phyloP scores from a whole-genome alignment of 30 jellyfish, hydroid and myxozoan genomes.

The Euphysa ruthae region DNA sequence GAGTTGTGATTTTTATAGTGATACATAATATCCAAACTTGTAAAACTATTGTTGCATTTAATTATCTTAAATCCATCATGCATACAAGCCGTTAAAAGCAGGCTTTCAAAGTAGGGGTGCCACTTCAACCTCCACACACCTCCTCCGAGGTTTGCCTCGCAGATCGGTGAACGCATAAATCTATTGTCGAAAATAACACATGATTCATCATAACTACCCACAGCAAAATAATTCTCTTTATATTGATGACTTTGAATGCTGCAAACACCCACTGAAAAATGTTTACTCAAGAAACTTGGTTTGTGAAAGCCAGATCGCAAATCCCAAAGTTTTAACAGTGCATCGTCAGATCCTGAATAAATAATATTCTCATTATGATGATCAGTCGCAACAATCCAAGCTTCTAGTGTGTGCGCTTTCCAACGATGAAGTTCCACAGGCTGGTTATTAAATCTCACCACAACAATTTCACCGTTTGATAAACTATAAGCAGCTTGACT shows the following conservation, averaged over 20 bases:
- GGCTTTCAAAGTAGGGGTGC: conserved; percentile 44
- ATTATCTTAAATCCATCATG: conserved; percentile 71
- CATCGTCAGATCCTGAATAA: conserved; percentile 82
- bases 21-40: neutral
- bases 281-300: conserved; percentile 37
- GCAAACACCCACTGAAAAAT: conserved; percentile 78
- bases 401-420: conserved; percentile 78
- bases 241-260: conserved; percentile 49
- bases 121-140: conserved; percentile 96
- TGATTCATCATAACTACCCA: conserved; percentile 82
- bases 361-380: conserved; percentile 1
- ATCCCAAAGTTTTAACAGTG: conserved; percentile 67
- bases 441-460: conserved; percentile 3
- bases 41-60: neutral
- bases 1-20: conserved; percentile 54
- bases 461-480: conserved; percentile 48
- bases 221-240: conserved; percentile 20
- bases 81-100: conserved; percentile 79
- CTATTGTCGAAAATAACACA: conserved; percentile 67
- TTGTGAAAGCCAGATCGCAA: conserved; percentile 16
- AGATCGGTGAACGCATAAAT: conserved; percentile 36
- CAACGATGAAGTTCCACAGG: conserved; percentile 14
- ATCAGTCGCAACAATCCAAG: conserved; percentile 84
- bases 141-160: conserved; percentile 55
- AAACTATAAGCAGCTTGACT: conserved; percentile 31